phyloP scores from a whole-genome alignment of 2,113 vertebrate species.

The Thryonomys swinderianus region DNA sequence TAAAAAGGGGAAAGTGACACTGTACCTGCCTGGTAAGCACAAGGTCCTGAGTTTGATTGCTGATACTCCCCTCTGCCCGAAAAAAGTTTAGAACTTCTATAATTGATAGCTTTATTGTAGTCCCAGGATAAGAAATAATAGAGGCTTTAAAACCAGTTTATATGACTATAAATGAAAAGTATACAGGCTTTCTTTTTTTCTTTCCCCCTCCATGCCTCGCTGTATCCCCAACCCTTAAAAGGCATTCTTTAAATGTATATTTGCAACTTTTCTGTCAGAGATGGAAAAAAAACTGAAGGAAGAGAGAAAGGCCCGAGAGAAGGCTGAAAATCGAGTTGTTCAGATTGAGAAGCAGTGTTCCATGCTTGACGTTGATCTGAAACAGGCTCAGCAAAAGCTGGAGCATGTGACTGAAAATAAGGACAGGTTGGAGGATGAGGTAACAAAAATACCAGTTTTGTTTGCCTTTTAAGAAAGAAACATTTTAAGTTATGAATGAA shows the following conservation, averaged over 20 bases:
- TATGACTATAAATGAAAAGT: slow-evolving; percentile 13
- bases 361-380: slow-evolving; percentile 98
- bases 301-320: slow-evolving; percentile 93
- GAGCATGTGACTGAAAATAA: slow-evolving; percentile 97
- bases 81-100: not conserved
- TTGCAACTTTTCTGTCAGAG: slow-evolving; percentile 84
- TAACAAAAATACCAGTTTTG: slow-evolving; percentile 78
- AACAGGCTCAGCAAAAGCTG: slow-evolving; percentile 97
- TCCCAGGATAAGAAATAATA: slow-evolving; percentile 16
- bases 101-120: slow-evolving; percentile 8
- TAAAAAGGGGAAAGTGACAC: no score
- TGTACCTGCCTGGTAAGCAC: no score
- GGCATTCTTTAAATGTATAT: slow-evolving; percentile 24
- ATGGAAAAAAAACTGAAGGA: slow-evolving; percentile 97
- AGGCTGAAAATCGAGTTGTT: slow-evolving; percentile 95
- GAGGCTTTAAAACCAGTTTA: not conserved
- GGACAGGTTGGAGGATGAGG: slow-evolving; percentile 97
- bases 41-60: no score
- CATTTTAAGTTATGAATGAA: not conserved
- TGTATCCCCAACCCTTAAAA: not conserved
- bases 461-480: slow-evolving; percentile 42
- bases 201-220: no score
- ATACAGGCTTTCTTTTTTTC: not conserved
- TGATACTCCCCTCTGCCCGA: no score
- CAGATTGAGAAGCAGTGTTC: slow-evolving; percentile 98